Evolutionary conservation across 2,113 vertebrate species (phyloP).

Genomic region (Ciconia stormi): DNA sequence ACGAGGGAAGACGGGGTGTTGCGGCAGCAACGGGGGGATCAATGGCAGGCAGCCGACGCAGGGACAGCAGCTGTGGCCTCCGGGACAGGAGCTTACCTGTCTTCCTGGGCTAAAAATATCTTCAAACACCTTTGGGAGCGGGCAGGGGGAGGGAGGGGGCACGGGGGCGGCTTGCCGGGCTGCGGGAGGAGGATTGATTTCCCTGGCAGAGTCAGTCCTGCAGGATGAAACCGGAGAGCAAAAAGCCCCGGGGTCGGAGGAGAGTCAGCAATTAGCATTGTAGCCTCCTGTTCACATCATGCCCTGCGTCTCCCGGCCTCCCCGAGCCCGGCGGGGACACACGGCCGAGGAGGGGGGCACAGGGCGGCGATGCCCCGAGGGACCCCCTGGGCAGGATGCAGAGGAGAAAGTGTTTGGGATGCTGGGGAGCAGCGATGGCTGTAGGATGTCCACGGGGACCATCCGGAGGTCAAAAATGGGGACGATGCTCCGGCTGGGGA

Average conservation of each 20-base stretch:
- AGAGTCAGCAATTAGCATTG: background rate
- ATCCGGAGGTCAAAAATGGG: accelerated
- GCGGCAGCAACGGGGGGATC: accelerated
- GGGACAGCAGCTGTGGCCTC: background rate
- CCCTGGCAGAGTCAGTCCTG: background rate
- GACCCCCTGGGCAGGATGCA: background rate
- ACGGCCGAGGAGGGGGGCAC: background rate
- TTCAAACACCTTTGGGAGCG: background rate
- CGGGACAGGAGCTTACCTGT: background rate
- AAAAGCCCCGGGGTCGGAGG: background rate
- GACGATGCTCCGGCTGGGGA: accelerated
- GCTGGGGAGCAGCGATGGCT: background rate
- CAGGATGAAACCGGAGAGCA: constrained; percentile 8
- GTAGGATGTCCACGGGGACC: background rate
- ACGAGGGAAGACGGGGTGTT: accelerated
- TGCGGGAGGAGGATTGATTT: background rate
- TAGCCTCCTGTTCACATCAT: background rate
- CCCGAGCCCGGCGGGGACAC: background rate
- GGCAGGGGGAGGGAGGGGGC: background rate
- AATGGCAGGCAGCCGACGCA: background rate
- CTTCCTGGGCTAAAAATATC: constrained; percentile 17
- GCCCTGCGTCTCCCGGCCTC: background rate
- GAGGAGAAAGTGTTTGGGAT: background rate
- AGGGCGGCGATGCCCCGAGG: accelerated
- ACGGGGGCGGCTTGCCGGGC: background rate